Evolutionary conservation across 2,888 invertebrate genomes (phyloP).

Genomic region (Pelosia muscerda): DNA sequence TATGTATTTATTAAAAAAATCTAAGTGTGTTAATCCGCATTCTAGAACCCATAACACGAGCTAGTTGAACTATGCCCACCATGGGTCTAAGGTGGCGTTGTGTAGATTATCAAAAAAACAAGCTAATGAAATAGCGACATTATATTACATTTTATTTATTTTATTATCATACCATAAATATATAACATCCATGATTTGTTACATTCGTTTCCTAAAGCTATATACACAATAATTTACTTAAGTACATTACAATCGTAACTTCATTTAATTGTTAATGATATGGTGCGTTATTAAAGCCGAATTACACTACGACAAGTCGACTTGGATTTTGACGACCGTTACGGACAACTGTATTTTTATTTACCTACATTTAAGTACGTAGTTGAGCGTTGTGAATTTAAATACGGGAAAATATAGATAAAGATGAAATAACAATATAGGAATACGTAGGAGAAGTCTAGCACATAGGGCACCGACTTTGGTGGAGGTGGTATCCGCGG

Average conservation of each 20-base stretch:
- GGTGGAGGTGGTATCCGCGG: no score
- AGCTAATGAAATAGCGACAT: neutral
- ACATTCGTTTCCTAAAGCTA: slow-evolving; percentile 54
- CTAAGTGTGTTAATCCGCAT: no score
- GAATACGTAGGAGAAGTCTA: no score
- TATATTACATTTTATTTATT: slow-evolving; percentile 41
- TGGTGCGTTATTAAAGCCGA: slow-evolving; percentile 45
- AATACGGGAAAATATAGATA: neutral
- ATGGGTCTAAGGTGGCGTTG: no score
- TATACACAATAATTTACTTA: slow-evolving; percentile 78
- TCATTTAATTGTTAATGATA: slow-evolving; percentile 55
- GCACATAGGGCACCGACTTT: no score
- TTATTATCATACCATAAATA: slow-evolving; percentile 55
- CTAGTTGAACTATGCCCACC: no score
- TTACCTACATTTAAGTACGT: neutral
- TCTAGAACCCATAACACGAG: no score
- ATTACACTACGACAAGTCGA: slow-evolving; percentile 36
- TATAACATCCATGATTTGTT: slow-evolving; percentile 55
- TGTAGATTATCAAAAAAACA: no score
- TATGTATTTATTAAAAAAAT: no score
- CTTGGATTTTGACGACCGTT: slow-evolving; percentile 23
- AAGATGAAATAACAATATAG: neutral
- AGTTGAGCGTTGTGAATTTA: neutral
- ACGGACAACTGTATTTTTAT: neutral
- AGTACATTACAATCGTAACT: slow-evolving; percentile 64